These are phyloP conservation scores for Parotocinclus haroldoi DNA, from an alignment of 2,797 vertebrate genomes.

Conservation along the genomic window DNA sequence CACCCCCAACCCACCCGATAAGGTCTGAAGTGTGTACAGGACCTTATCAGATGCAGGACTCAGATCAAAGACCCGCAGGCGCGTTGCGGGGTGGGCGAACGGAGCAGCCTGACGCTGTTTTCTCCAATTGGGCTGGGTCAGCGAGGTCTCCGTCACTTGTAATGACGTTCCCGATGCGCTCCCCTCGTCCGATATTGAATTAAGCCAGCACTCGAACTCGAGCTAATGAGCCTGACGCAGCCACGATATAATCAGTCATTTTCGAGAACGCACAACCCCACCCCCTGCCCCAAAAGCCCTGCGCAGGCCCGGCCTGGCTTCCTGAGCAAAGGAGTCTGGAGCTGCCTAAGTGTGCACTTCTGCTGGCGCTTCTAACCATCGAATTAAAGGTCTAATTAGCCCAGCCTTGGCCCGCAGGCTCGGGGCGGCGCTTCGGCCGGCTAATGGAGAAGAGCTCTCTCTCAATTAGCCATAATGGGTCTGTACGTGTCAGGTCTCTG, in stretches of 20 bases:
- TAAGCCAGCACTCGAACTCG: slow-evolving; percentile 28
- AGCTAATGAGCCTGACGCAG: slow-evolving; percentile 30
- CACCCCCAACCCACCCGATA: slow-evolving; percentile 15
- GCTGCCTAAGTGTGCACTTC: slow-evolving; percentile 20
- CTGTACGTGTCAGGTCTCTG: slow-evolving; percentile 36
- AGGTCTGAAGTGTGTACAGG: slow-evolving; percentile 8
- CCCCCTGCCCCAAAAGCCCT: slow-evolving; percentile 7
- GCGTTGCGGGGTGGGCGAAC: neutral
- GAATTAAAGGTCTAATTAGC: slow-evolving; percentile 26
- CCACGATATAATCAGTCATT: slow-evolving; percentile 33
- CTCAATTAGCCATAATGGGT: slow-evolving; percentile 35
- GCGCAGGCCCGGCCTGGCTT: slow-evolving; percentile 9
- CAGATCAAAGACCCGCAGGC: neutral
- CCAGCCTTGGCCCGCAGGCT: slow-evolving; percentile 12
- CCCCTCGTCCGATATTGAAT: slow-evolving; percentile 32
- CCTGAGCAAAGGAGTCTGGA: slow-evolving; percentile 11
- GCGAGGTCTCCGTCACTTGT: slow-evolving; percentile 35
- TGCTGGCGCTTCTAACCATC: slow-evolving; percentile 21
- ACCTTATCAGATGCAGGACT: slow-evolving; percentile 15
- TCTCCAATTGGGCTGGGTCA: slow-evolving; percentile 20
- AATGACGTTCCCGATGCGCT: slow-evolving; percentile 31
- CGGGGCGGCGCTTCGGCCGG: slow-evolving; percentile 1
- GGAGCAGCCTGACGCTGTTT: slow-evolving; percentile 11
- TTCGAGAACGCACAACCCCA: slow-evolving; percentile 15
- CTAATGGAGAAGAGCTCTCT: slow-evolving; percentile 32